These are phyloP conservation scores for Pungitius pungitius DNA, from an alignment of 2,113 vertebrate genomes.

Conservation along the genomic window DNA sequence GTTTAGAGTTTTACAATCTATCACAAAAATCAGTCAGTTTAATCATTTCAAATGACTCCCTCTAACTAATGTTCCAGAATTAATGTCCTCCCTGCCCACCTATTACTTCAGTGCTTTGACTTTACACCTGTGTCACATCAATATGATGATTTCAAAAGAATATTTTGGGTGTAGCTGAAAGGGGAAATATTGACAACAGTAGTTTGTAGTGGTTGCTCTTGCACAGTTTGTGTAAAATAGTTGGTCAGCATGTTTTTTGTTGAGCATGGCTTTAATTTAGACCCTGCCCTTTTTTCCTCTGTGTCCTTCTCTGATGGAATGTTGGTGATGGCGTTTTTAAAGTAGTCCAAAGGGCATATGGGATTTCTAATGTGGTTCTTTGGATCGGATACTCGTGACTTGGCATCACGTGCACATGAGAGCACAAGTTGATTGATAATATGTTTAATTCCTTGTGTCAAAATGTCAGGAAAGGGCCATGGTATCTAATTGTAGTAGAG, in stretches of 20 bases:
- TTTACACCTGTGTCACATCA: neutral
- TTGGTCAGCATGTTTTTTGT: constrained; percentile 10
- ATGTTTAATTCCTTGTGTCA: constrained; percentile 1
- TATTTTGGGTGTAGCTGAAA: constrained; percentile 2
- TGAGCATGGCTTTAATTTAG: constrained; percentile 31
- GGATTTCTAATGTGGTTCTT: constrained; percentile 7
- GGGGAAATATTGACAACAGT: neutral
- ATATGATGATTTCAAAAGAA: neutral
- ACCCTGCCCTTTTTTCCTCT: constrained; percentile 16
- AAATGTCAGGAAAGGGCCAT: constrained; percentile 28
- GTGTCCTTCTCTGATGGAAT: constrained; percentile 27
- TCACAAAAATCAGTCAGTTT: neutral
- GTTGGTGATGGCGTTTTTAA: constrained; percentile 24
- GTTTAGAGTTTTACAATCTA: neutral
- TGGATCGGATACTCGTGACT: neutral
- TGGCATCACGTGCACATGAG: neutral
- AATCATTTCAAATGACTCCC: neutral
- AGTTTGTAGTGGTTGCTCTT: neutral
- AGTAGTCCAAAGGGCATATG: constrained; percentile 28
- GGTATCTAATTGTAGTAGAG: constrained; percentile 1
- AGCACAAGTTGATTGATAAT: neutral
- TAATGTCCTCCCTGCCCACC: neutral
- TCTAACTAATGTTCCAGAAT: neutral
- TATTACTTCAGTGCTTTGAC: neutral
- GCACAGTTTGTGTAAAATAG: neutral